A percentile compares a stretch with the other conserved stretches of the same genome.
phyloP scores from a whole-genome alignment of 2,113 vertebrate species.

The Alligator sinensis region DNA sequence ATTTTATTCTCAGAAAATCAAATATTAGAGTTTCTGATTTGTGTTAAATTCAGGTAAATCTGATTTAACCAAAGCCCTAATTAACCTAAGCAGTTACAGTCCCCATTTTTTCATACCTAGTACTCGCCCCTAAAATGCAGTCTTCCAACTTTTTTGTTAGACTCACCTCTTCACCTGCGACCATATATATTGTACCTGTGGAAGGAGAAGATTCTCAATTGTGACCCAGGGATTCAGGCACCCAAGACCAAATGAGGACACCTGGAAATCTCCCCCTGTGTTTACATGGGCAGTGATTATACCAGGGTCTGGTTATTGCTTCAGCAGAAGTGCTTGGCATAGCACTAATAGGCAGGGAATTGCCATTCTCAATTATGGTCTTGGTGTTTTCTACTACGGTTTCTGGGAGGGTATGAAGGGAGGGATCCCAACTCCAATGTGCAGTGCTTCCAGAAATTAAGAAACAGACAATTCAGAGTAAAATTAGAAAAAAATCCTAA shows the following conservation, averaged over 20 bases:
- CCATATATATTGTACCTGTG: neutral
- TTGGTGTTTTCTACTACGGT: neutral
- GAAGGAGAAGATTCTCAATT: neutral
- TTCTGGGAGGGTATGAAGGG: neutral
- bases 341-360: neutral
- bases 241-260: neutral
- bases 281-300: neutral
- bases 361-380: neutral
- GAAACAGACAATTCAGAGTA: too few species aligned
- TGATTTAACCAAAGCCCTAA: neutral
- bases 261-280: neutral
- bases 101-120: constrained; percentile 10
- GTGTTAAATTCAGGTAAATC: neutral
- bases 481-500: too few species aligned
- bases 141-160: constrained; percentile 33
- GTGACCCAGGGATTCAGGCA: neutral
- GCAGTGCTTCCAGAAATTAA: too few species aligned
- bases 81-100: neutral
- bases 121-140: neutral
- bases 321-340: neutral
- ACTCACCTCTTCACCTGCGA: neutral
- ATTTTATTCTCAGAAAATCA: neutral
- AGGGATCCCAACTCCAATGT: too few species aligned
- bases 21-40: neutral
- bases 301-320: neutral